These are phyloP conservation scores for Poeciliopsis occidentalis DNA, from an alignment of 2,113 vertebrate genomes.

Conservation along the genomic window DNA sequence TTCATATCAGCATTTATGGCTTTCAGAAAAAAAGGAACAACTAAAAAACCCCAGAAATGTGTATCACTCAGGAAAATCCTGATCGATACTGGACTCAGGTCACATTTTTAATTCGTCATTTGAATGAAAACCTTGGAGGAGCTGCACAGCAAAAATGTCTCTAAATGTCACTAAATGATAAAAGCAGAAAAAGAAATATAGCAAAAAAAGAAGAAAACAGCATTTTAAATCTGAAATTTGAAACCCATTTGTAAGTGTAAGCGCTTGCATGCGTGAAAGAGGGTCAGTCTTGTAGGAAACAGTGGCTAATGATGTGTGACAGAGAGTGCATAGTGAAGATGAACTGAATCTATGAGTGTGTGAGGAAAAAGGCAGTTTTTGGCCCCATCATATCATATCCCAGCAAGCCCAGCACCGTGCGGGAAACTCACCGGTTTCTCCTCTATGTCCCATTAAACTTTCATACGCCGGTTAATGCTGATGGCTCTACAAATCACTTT, in stretches of 20 bases:
- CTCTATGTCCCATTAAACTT: constrained; percentile 79
- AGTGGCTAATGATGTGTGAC: constrained; percentile 72
- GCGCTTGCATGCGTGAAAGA: constrained; percentile 15
- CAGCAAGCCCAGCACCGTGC: constrained; percentile 43
- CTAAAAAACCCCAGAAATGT: neutral
- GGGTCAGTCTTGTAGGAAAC: constrained; percentile 36
- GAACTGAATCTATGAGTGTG: constrained; percentile 61
- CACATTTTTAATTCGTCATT: constrained; percentile 3
- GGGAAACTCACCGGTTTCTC: constrained; percentile 62
- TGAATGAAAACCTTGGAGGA: constrained; percentile 15
- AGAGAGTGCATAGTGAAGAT: constrained; percentile 61
- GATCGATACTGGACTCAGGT: constrained; percentile 17
- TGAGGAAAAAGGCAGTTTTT: constrained; percentile 31
- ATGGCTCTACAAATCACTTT: constrained; percentile 71
- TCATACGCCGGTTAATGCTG: constrained; percentile 77
- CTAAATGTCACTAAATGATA: neutral
- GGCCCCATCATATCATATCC: constrained; percentile 68
- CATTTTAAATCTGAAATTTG: constrained; percentile 9
- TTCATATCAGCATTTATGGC: neutral
- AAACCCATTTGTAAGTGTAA: constrained; percentile 23
- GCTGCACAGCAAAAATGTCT: neutral
- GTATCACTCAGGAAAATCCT: neutral
- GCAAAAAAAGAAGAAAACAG: neutral
- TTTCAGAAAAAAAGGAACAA: neutral
- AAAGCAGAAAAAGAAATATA: too few species aligned